Percentiles rank a stretch among this genome's conserved stretches.
phyloP scores from a whole-genome alignment of 2,113 vertebrate species.

The Aspiorhynchus laticeps region DNA sequence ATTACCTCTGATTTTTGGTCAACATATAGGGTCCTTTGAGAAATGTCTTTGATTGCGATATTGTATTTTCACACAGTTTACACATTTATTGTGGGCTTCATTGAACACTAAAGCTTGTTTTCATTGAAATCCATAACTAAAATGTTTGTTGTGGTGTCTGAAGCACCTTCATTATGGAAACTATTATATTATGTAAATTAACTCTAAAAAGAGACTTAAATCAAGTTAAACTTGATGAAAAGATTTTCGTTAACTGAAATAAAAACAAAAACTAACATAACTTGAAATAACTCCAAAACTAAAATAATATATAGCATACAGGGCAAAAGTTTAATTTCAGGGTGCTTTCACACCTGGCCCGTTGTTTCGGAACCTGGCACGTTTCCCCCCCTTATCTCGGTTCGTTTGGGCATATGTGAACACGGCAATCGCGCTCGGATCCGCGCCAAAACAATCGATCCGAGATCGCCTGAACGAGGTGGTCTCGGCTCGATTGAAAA shows the following conservation, averaged over 20 bases:
- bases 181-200: neutral
- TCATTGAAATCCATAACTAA: neutral
- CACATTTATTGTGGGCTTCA: neutral
- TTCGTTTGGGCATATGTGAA: too few relatives aligned
- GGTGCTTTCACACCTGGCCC: too few relatives aligned
- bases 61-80: slow-evolving; percentile 11
- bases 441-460: too few relatives aligned
- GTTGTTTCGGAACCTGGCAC: too few relatives aligned
- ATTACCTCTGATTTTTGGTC: neutral
- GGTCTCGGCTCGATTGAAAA: too few relatives aligned
- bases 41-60: neutral
- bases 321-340: too few relatives aligned
- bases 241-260: neutral
- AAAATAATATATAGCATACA: neutral
- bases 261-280: neutral
- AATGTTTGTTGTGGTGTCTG: neutral
- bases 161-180: neutral
- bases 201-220: neutral
- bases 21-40: neutral
- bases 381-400: too few relatives aligned
- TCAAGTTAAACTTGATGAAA: too few relatives aligned
- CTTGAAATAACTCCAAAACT: neutral
- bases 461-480: too few relatives aligned
- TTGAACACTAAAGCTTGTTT: neutral
- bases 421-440: too few relatives aligned